Evolutionary conservation across 2,113 vertebrate species (phyloP), one percentile per base, ranked within the genome.

Genomic region (Siniperca chuatsi): DNA sequence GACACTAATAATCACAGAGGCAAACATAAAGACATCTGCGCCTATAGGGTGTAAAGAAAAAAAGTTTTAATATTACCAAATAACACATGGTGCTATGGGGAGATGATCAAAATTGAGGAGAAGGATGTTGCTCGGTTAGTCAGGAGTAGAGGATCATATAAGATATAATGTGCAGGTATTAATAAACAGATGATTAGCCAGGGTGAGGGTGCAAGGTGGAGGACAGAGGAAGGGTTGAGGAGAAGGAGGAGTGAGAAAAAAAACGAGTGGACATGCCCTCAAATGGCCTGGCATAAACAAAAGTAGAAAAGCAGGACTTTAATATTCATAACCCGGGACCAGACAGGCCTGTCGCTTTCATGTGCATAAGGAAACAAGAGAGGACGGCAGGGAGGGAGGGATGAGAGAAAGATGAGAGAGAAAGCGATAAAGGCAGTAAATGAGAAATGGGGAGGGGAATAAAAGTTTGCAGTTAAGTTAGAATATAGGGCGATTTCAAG

Each of bases 271-370:
- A 78, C 35, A 0, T 82, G 75, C 42, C 85, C 81, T 89, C 72
- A 86, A 89, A 90, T 86, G 40, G 78, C 68, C 61, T n/a, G 18
- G 77, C 37, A 73, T 91, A 79, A 87, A 91, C 89, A 87, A 84
- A 78, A 86, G 84, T 4, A 46, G 67, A 81, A 70, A 68, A 62
- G 58, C 0, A 42, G 55, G 76, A 79, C 60, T 87, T 91, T 90
- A 91, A 91, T 92, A 93, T 92, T 94, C 91, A 94, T 85, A 86
- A 87, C 78, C 35, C 44, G 69, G 66, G 54, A 65, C 44, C 71
- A 65, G 85, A 75, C 35, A 50, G 67, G 57, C 54, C 50, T 20
- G 78, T 40, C 25, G 25, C 81, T 89, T 91, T 90, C 86, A 90
- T 81, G 86, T 91, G 68, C 33, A 35, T n/a, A 40, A 78, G 58